Conservation (phyloP, 1,140 invertebrate genomes). For the Lepidurus packardi region DNA sequence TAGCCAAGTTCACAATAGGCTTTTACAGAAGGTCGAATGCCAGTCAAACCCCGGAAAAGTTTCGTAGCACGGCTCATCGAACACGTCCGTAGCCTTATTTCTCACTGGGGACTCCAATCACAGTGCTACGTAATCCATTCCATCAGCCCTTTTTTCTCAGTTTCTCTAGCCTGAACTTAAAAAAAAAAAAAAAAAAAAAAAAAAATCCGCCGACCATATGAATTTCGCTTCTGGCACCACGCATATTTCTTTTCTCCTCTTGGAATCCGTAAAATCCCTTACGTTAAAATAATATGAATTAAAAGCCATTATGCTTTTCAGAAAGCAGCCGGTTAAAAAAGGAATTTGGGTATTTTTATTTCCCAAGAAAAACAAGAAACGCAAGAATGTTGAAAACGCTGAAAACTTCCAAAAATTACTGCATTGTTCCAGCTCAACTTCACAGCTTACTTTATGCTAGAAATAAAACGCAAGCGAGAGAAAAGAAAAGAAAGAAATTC, state of each 20-base stretch:
- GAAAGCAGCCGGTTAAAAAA: too few relatives aligned
- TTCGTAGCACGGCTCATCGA: conserved; percentile 17
- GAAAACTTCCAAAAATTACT: too few relatives aligned
- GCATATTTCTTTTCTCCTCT: background rate
- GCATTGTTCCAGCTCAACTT: background rate
- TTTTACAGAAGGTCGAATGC: background rate
- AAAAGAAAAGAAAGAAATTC: background rate
- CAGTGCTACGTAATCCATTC: conserved; percentile 14
- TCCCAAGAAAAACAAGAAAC: too few relatives aligned
- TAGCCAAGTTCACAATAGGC: too few relatives aligned
- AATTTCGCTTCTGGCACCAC: background rate
- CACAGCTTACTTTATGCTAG: background rate
- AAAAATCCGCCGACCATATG: background rate
- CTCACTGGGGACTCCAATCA: background rate
- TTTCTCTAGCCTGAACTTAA: background rate
- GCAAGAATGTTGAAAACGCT: too few relatives aligned
- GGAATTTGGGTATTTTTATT: too few relatives aligned
- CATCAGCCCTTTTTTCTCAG: conserved; percentile 19
- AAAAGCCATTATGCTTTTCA: background rate
- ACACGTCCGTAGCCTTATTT: conserved; percentile 13
- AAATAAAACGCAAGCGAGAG: background rate
- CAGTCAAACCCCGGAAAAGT: background rate
- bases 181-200: background rate
- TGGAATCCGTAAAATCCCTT: background rate
- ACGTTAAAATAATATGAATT: background rate